phyloP scores from a whole-genome alignment of 2,113 vertebrate species.

The Lophochroa leadbeateri region DNA sequence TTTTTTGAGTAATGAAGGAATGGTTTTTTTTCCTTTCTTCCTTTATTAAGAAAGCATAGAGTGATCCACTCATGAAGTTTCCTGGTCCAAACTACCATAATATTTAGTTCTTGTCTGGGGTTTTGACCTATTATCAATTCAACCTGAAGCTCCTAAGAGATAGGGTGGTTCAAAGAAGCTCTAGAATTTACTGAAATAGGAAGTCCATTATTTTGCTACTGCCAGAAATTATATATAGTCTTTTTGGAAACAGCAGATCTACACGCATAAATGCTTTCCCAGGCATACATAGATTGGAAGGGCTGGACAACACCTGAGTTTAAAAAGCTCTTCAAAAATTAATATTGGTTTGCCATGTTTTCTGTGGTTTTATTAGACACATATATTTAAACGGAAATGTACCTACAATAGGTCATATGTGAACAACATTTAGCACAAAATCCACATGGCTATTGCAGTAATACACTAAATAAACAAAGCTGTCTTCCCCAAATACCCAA shows the following conservation, averaged over 20 bases:
- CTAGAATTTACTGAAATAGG: neutral
- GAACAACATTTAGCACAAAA: neutral
- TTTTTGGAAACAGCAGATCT: neutral
- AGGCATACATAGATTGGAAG: neutral
- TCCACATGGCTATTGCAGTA: neutral
- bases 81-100: neutral
- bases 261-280: neutral
- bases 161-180: neutral
- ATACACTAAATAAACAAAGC: slow-evolving; percentile 3
- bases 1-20: neutral
- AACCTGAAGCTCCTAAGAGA: neutral
- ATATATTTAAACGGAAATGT: slow-evolving; percentile 24
- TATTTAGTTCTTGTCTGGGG: neutral
- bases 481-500: neutral
- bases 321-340: neutral
- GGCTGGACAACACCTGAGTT: neutral
- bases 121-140: neutral
- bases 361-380: neutral
- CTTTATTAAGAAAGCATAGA: neutral
- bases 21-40: neutral
- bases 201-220: neutral
- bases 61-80: neutral
- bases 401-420: neutral
- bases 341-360: neutral
- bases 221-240: neutral